Percentiles rank a stretch among this genome's conserved stretches.
Conservation (phyloP, 1,140 invertebrate genomes). For the Calephelis nemesis region DNA sequence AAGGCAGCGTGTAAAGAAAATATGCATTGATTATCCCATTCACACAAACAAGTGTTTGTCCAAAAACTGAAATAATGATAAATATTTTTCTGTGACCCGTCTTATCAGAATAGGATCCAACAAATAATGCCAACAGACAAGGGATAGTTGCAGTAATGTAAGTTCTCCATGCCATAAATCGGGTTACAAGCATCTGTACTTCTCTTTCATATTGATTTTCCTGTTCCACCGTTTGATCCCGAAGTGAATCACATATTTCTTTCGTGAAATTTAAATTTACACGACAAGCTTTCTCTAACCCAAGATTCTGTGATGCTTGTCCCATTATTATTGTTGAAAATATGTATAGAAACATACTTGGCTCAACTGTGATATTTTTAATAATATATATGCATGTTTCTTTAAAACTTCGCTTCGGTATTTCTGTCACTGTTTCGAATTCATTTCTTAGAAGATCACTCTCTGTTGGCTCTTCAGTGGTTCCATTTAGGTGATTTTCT, state of each 20-base stretch:
- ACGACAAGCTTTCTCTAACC: slow-evolving; percentile 63
- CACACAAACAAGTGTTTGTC: slow-evolving; percentile 59
- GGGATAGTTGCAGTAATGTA: slow-evolving; percentile 57
- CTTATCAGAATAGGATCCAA: slow-evolving; percentile 80
- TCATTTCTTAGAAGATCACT: too few species aligned
- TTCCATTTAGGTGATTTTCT: too few species aligned
- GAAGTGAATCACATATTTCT: slow-evolving; percentile 59
- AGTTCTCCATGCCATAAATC: slow-evolving; percentile 49
- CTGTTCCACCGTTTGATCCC: slow-evolving; percentile 41
- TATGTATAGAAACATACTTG: slow-evolving; percentile 50
- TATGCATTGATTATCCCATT: slow-evolving; percentile 76
- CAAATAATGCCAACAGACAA: slow-evolving; percentile 82
- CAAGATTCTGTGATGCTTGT: slow-evolving; percentile 56
- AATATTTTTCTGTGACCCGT: slow-evolving; percentile 79
- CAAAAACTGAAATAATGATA: slow-evolving; percentile 54
- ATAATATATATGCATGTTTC: slow-evolving; percentile 36
- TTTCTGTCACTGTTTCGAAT: slow-evolving; percentile 10
- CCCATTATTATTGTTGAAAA: slow-evolving; percentile 43
- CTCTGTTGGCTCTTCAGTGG: too few species aligned
- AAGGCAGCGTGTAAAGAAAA: slow-evolving; percentile 70
- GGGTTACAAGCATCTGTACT: slow-evolving; percentile 49
- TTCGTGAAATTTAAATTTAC: slow-evolving; percentile 64
- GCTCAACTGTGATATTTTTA: slow-evolving; percentile 62
- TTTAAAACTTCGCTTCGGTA: slow-evolving; percentile 30
- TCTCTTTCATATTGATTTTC: slow-evolving; percentile 58